phyloP scores from a whole-genome alignment of 2,888 invertebrate genomes.

The Danaus chrysippus region DNA sequence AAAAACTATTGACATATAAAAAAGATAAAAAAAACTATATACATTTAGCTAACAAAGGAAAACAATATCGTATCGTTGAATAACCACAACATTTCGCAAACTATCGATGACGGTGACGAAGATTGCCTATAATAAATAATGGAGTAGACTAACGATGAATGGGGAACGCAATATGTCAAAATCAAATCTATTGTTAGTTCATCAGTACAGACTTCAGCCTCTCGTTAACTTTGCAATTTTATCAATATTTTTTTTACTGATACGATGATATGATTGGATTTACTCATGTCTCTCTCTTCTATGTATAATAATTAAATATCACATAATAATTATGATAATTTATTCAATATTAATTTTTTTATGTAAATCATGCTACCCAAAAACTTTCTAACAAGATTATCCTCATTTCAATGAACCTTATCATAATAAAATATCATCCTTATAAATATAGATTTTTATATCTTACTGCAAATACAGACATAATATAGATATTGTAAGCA shows the following conservation, averaged over 20 bases:
- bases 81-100: constrained; percentile 20
- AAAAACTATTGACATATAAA: neutral
- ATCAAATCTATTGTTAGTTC: neutral
- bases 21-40: neutral
- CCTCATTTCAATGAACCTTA: too few species aligned
- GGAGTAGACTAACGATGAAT: neutral
- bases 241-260: neutral
- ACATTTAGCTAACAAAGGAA: constrained; percentile 15
- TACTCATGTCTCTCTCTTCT: too few species aligned
- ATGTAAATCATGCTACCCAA: too few species aligned
- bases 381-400: too few species aligned
- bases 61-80: constrained; percentile 29
- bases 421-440: too few species aligned
- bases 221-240: neutral
- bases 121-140: constrained; percentile 1
- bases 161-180: neutral
- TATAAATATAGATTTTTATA: too few species aligned
- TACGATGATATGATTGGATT: too few species aligned
- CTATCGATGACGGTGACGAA: neutral
- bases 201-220: neutral
- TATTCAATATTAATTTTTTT: too few species aligned
- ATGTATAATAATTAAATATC: too few species aligned
- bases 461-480: neutral
- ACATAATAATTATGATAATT: too few species aligned
- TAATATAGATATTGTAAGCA: neutral